A percentile compares a stretch with the other conserved stretches of the same genome.
Conservation (phyloP, 2,888 invertebrate genomes). For the Tanaodytes sp. region DNA sequence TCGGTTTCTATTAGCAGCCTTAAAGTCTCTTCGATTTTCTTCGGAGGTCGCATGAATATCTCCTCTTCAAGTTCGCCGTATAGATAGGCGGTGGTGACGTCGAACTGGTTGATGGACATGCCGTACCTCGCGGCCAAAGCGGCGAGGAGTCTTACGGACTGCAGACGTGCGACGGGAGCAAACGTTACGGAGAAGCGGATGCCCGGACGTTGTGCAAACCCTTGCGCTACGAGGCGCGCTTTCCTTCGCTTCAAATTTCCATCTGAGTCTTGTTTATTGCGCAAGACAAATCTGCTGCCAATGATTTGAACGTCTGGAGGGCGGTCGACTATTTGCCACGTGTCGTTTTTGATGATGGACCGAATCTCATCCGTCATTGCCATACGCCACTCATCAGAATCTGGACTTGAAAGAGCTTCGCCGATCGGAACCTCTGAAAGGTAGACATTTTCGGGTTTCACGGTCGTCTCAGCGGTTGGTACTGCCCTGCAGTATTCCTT, state of each 20-base stretch:
- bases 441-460: neutral
- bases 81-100: slow-evolving; percentile 1
- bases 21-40: neutral
- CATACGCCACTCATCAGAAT: slow-evolving; percentile 13
- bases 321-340: slow-evolving; percentile 11
- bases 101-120: neutral
- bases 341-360: slow-evolving; percentile 19
- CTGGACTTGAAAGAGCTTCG: slow-evolving; percentile 1
- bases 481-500: neutral
- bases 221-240: slow-evolving; percentile 1
- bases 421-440: slow-evolving; percentile 9
- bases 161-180: neutral
- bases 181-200: neutral
- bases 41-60: neutral
- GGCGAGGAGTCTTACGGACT: neutral
- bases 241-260: neutral
- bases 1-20: neutral
- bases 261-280: neutral
- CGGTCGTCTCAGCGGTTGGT: neutral
- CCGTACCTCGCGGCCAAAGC: neutral
- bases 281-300: slow-evolving; percentile 15
- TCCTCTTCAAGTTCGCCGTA: neutral
- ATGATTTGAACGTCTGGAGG: slow-evolving; percentile 5
- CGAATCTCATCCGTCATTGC: slow-evolving; percentile 20
- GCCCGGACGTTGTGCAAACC: neutral